Conservation (phyloP, 1,140 invertebrate species). For the Heliconius himera region DNA sequence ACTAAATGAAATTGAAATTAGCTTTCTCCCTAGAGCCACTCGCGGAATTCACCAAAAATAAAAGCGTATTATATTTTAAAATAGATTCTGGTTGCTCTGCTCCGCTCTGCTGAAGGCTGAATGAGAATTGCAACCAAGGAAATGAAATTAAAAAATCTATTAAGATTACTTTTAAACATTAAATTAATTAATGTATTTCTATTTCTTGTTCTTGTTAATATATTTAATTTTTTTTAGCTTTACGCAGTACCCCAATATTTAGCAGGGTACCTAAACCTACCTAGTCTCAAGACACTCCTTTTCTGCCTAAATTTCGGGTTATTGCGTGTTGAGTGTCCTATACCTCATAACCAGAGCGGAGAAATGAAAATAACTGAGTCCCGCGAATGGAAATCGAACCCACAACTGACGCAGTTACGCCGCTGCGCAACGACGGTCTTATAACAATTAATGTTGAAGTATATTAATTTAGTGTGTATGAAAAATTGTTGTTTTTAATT, state of each 20-base stretch:
- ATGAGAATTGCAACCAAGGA: slow-evolving; percentile 44
- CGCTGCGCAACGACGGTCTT: too few relatives aligned
- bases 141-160: slow-evolving; percentile 51
- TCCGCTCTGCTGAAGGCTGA: slow-evolving; percentile 55
- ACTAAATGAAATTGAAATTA: slow-evolving; percentile 82
- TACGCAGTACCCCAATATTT: too few relatives aligned
- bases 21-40: slow-evolving; percentile 77
- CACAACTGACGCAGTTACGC: too few relatives aligned
- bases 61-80: slow-evolving; percentile 81
- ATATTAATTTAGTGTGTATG: slow-evolving; percentile 37
- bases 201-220: neutral
- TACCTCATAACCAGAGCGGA: too few relatives aligned
- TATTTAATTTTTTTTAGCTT: too few relatives aligned
- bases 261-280: too few relatives aligned
- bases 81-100: slow-evolving; percentile 69
- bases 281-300: too few relatives aligned
- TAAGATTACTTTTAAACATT: slow-evolving; percentile 32
- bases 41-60: slow-evolving; percentile 78
- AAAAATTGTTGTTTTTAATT: slow-evolving; percentile 16
- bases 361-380: too few relatives aligned
- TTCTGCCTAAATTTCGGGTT: too few relatives aligned
- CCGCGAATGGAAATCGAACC: too few relatives aligned
- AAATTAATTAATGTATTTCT: slow-evolving; percentile 1
- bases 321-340: too few relatives aligned
- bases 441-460: neutral